phyloP scores from a whole-genome alignment of 2,113 vertebrate species.

The Neodontobutis hainanensis region DNA sequence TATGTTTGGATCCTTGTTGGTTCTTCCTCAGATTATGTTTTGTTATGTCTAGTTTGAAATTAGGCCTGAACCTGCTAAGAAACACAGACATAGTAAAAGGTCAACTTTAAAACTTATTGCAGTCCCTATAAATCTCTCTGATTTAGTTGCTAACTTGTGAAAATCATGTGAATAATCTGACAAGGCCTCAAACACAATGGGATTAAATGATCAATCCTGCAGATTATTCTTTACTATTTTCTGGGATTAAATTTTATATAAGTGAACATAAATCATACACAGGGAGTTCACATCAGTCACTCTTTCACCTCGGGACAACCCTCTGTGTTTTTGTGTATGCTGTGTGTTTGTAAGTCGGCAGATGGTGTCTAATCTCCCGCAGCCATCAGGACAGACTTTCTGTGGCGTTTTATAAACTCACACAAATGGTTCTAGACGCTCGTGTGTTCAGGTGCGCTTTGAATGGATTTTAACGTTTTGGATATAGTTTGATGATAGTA shows the following conservation, averaged over 20 bases:
- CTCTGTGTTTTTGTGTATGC: neutral
- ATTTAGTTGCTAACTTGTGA: too few species aligned
- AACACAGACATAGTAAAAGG: too few species aligned
- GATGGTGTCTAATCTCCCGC: conserved; percentile 78
- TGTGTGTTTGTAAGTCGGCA: conserved; percentile 57
- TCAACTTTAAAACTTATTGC: too few species aligned
- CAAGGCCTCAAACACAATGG: conserved; percentile 3
- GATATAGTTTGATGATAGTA: neutral
- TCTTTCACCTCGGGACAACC: conserved; percentile 18
- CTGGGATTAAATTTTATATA: too few species aligned
- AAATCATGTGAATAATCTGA: too few species aligned
- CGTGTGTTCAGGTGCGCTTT: conserved; percentile 42
- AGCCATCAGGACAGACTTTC: conserved; percentile 77
- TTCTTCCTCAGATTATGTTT: too few species aligned
- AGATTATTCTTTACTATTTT: neutral
- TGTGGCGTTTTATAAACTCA: conserved; percentile 62
- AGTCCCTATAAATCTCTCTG: too few species aligned
- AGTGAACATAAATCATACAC: neutral
- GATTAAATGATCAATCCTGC: neutral
- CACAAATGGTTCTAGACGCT: conserved; percentile 35
- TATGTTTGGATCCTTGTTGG: too few species aligned
- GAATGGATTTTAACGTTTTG: neutral
- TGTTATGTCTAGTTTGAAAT: too few species aligned
- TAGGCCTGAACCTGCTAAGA: too few species aligned
- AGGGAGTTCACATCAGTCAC: conserved; percentile 32